These are phyloP conservation scores for Tuberolachnus salignus DNA, from an alignment of 2,888 invertebrate genomes.

Conservation along the genomic window DNA sequence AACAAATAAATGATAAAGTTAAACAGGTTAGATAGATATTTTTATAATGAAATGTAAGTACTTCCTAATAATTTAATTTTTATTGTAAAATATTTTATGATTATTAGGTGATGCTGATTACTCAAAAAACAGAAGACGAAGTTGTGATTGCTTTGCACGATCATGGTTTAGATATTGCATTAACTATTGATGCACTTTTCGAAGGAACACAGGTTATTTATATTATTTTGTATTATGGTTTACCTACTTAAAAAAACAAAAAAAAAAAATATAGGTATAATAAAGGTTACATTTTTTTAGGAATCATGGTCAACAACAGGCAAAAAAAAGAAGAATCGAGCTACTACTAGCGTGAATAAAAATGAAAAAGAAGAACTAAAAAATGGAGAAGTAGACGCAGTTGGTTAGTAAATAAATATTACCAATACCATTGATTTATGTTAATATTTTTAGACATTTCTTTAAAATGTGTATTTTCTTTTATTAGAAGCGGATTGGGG, in stretches of 20 bases:
- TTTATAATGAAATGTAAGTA: neutral
- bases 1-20: slow-evolving; percentile 73
- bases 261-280: neutral
- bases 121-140: slow-evolving; percentile 86
- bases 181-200: slow-evolving; percentile 80
- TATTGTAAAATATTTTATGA: neutral
- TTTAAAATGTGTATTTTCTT: neutral
- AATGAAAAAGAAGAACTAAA: slow-evolving; percentile 66
- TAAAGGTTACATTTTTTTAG: slow-evolving; percentile 62
- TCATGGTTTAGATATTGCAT: slow-evolving; percentile 85
- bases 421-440: neutral
- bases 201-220: slow-evolving; percentile 75
- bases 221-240: slow-evolving; percentile 7
- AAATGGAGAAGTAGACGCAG: slow-evolving; percentile 63
- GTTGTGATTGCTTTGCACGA: slow-evolving; percentile 92
- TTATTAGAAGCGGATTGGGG: slow-evolving; percentile 57
- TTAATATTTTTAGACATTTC: neutral
- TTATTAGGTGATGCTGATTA: slow-evolving; percentile 82
- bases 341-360: slow-evolving; percentile 67
- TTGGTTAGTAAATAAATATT: slow-evolving; percentile 53
- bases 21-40: slow-evolving; percentile 65
- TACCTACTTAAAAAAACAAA: no score
- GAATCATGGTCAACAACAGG: slow-evolving; percentile 85
- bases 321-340: slow-evolving; percentile 85
- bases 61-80: no score